Evolutionary conservation across 2,888 invertebrate genomes (phyloP).

Genomic region (Cryptocheilus praepositus): DNA sequence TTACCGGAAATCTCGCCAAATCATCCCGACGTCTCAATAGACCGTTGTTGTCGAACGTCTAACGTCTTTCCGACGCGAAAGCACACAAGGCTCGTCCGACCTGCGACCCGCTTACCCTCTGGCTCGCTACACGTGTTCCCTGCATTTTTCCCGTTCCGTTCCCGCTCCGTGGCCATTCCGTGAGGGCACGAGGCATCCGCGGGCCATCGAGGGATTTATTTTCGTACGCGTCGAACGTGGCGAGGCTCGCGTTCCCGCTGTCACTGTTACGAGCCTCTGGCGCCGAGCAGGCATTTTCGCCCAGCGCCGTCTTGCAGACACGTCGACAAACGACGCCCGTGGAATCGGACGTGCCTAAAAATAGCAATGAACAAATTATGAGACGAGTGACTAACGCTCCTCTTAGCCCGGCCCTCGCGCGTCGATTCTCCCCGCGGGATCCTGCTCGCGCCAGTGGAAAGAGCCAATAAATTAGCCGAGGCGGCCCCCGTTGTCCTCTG

Average conservation of each 20-base stretch:
- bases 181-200: not conserved
- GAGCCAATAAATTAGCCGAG: slow-evolving; percentile 54
- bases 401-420: slow-evolving; percentile 26
- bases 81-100: too few relatives aligned
- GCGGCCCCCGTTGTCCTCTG: not conserved
- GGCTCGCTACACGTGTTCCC: slow-evolving; percentile 38
- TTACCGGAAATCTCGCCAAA: too few relatives aligned
- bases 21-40: too few relatives aligned
- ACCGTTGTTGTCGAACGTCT: too few relatives aligned
- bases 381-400: slow-evolving; percentile 60
- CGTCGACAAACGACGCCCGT: slow-evolving; percentile 18
- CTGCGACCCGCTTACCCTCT: not conserved
- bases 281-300: slow-evolving; percentile 47
- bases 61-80: too few relatives aligned
- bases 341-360: slow-evolving; percentile 45
- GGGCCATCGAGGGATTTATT: slow-evolving; percentile 50
- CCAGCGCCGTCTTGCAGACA: slow-evolving; percentile 16
- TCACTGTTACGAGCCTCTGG: slow-evolving; percentile 47
- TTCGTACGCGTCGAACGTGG: slow-evolving; percentile 46
- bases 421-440: slow-evolving; percentile 36
- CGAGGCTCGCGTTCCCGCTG: slow-evolving; percentile 39
- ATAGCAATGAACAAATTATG: slow-evolving; percentile 66
- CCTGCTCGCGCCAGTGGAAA: slow-evolving; percentile 37
- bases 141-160: not conserved
- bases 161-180: not conserved